These are phyloP conservation scores for Lichenostomus cassidix DNA, from an alignment of 2,113 vertebrate species.

Conservation along the genomic window DNA sequence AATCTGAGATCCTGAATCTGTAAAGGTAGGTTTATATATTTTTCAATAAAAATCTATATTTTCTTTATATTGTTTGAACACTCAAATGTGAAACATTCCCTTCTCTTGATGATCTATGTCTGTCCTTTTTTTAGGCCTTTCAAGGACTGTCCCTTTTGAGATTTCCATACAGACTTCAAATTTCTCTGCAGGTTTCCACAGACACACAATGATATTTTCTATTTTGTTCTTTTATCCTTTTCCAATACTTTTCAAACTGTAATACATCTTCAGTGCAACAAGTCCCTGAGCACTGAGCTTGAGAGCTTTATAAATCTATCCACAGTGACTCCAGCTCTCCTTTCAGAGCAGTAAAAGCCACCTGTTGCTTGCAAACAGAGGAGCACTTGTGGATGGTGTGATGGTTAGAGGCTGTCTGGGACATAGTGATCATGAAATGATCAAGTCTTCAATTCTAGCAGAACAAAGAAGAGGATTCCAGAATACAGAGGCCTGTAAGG, in stretches of 20 bases:
- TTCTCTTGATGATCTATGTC: neutral
- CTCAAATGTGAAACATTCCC: neutral
- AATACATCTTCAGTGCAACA: neutral
- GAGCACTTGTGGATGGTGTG: neutral
- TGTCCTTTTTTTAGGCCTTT: neutral
- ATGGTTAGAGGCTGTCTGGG: neutral
- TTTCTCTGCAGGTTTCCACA: neutral
- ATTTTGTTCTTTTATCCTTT: neutral
- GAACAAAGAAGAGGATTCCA: neutral
- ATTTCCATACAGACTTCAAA: neutral
- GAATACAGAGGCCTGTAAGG: neutral
- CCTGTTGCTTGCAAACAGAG: neutral
- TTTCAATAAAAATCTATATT: neutral
- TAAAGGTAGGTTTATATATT: neutral
- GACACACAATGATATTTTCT: neutral
- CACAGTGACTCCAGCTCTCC: neutral
- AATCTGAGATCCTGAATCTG: neutral
- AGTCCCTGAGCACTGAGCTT: neutral
- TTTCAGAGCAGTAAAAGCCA: neutral
- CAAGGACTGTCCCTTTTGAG: neutral
- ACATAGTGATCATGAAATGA: neutral
- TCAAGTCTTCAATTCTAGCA: neutral
- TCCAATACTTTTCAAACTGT: neutral
- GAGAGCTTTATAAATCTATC: neutral
- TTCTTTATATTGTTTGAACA: neutral